phyloP scores from a whole-genome alignment of 2,888 invertebrate species.

The Malthinus flaveolus region DNA sequence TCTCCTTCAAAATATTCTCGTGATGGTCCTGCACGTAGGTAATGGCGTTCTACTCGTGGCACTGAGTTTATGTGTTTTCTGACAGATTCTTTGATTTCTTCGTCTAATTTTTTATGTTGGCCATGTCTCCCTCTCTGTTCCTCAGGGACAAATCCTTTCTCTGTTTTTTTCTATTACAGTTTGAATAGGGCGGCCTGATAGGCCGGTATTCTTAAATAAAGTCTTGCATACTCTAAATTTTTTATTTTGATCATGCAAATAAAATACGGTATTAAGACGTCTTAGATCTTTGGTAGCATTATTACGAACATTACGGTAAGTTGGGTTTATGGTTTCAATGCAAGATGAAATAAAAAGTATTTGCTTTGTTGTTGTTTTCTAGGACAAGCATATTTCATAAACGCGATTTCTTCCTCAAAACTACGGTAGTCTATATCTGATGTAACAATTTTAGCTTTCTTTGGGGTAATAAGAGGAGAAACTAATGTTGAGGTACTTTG shows the following conservation, averaged over 20 bases:
- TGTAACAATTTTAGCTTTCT: too few relatives aligned
- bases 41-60: conserved; percentile 40
- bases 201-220: conserved; percentile 36
- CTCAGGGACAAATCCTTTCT: conserved; percentile 30
- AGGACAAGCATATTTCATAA: too few relatives aligned
- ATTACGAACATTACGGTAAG: too few relatives aligned
- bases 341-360: too few relatives aligned
- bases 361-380: too few relatives aligned
- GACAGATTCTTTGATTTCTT: conserved; percentile 36
- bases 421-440: too few relatives aligned
- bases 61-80: conserved; percentile 40
- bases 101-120: conserved; percentile 34
- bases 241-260: background rate
- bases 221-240: conserved; percentile 34
- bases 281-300: background rate
- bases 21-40: conserved; percentile 36
- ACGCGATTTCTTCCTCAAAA: too few relatives aligned
- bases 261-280: background rate
- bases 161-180: conserved; percentile 29
- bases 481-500: too few relatives aligned
- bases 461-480: too few relatives aligned
- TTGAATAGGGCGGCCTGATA: conserved; percentile 33
- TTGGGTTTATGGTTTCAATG: too few relatives aligned
- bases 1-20: conserved; percentile 41
- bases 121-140: conserved; percentile 40